A percentile compares a stretch with the other conserved stretches of the same genome.
phyloP scores from a whole-genome alignment of 2,797 vertebrate species.

The Premnoplex brunnescens region DNA sequence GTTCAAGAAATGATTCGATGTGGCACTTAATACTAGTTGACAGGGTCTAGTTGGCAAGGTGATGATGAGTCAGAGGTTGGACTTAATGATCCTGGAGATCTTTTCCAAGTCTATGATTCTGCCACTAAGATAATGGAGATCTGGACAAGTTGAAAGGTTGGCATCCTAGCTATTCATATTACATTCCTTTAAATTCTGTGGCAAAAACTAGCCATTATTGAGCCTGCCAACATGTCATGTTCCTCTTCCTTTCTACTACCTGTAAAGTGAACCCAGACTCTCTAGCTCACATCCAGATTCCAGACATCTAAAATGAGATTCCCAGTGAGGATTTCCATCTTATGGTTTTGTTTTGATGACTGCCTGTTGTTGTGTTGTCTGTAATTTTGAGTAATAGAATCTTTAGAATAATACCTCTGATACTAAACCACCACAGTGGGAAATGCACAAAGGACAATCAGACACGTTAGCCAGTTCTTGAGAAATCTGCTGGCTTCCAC shows the following conservation, averaged over 20 bases:
- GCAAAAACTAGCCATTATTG: neutral
- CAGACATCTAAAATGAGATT: neutral
- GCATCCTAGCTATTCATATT: neutral
- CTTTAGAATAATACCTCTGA: neutral
- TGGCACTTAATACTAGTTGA: no score
- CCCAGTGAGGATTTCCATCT: neutral
- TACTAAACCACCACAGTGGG: neutral
- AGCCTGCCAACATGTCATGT: neutral
- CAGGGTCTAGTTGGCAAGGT: neutral
- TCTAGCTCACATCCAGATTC: neutral
- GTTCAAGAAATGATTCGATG: neutral
- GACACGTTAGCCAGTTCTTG: accelerated
- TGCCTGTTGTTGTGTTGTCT: neutral
- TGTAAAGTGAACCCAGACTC: neutral
- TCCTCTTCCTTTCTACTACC: neutral
- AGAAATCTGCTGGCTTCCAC: neutral
- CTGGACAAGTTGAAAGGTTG: neutral
- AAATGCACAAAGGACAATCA: neutral
- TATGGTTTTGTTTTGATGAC: neutral
- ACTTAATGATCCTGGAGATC: neutral
- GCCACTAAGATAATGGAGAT: neutral
- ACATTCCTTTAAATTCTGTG: neutral
- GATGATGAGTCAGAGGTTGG: neutral
- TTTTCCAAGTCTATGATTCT: neutral
- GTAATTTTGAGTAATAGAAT: neutral